Conservation (phyloP, 2,113 vertebrate genomes). For the Ammodytes marinus region DNA sequence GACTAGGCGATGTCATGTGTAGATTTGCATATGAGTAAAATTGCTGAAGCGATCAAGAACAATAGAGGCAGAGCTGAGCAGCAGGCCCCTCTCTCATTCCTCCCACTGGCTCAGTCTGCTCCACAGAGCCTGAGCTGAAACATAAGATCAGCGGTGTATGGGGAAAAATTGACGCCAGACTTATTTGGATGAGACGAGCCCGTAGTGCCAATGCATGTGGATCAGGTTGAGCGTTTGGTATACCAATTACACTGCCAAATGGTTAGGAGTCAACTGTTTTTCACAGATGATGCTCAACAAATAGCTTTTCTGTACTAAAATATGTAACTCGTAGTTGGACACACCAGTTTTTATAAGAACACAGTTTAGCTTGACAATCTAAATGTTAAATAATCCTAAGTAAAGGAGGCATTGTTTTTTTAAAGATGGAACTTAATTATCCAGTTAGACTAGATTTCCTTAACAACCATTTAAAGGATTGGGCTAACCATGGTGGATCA, state of each 20-base stretch:
- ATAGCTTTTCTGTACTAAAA: not conserved
- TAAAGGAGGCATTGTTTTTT: not conserved
- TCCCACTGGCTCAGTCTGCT: conserved; percentile 52
- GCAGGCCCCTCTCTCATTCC: conserved; percentile 47
- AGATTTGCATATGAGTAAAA: conserved; percentile 77
- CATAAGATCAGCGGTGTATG: conserved; percentile 56
- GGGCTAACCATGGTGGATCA: not conserved
- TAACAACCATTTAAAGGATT: too few relatives aligned
- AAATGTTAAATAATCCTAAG: not conserved
- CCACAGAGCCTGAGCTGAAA: conserved; percentile 55
- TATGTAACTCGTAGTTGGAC: not conserved
- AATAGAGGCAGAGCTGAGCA: conserved; percentile 70
- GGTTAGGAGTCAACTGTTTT: conserved; percentile 33
- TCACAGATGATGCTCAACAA: conserved; percentile 21
- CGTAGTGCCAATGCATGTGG: conserved; percentile 40
- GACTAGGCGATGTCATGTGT: conserved; percentile 64
- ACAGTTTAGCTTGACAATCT: not conserved
- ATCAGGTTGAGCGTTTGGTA: conserved; percentile 47
- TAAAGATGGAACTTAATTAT: too few relatives aligned
- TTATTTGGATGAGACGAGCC: conserved; percentile 52
- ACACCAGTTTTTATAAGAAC: not conserved
- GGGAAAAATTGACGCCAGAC: conserved; percentile 52
- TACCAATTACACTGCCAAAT: conserved; percentile 28
- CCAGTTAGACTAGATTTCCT: too few relatives aligned
- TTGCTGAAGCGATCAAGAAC: conserved; percentile 72